phyloP scores from a whole-genome alignment of 2,888 invertebrate genomes.

The Tiphia femorata region DNA sequence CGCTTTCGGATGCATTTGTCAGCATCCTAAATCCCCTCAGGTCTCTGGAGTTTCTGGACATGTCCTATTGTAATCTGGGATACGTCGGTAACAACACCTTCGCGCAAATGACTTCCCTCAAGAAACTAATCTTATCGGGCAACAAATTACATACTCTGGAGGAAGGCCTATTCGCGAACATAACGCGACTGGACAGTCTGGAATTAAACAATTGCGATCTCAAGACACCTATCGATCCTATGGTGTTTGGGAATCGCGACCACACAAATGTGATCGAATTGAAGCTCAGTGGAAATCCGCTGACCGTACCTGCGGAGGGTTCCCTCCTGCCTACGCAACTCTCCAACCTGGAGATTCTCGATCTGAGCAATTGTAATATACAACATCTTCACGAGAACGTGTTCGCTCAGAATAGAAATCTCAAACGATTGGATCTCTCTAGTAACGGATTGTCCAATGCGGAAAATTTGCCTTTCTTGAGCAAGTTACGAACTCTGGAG shows the following conservation, averaged over 20 bases:
- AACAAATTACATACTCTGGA: slow-evolving; percentile 77
- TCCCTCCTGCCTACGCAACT: slow-evolving; percentile 77
- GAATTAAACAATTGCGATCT: slow-evolving; percentile 80
- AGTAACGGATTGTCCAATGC: slow-evolving; percentile 73
- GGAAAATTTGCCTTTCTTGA: slow-evolving; percentile 73
- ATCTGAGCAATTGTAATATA: slow-evolving; percentile 78
- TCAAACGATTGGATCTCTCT: slow-evolving; percentile 75
- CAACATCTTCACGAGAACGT: slow-evolving; percentile 73
- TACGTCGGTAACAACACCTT: slow-evolving; percentile 77
- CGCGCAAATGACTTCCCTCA: slow-evolving; percentile 78
- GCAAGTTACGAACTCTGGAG: slow-evolving; percentile 72
- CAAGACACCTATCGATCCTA: slow-evolving; percentile 75
- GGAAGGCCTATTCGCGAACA: slow-evolving; percentile 77
- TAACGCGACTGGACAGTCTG: slow-evolving; percentile 76
- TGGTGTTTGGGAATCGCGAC: slow-evolving; percentile 77
- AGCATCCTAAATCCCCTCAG: slow-evolving; percentile 76
- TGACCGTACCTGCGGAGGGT: slow-evolving; percentile 73
- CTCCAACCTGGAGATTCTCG: slow-evolving; percentile 75
- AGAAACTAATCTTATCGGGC: slow-evolving; percentile 77
- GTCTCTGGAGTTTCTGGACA: slow-evolving; percentile 78
- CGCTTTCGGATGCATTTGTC: slow-evolving; percentile 77
- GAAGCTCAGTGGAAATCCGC: slow-evolving; percentile 78
- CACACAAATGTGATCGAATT: slow-evolving; percentile 78
- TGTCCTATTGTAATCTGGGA: slow-evolving; percentile 80
- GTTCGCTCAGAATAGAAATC: slow-evolving; percentile 75